These are phyloP conservation scores for Gouania willdenowi DNA, from an alignment of 2,797 vertebrate species.

Conservation along the genomic window DNA sequence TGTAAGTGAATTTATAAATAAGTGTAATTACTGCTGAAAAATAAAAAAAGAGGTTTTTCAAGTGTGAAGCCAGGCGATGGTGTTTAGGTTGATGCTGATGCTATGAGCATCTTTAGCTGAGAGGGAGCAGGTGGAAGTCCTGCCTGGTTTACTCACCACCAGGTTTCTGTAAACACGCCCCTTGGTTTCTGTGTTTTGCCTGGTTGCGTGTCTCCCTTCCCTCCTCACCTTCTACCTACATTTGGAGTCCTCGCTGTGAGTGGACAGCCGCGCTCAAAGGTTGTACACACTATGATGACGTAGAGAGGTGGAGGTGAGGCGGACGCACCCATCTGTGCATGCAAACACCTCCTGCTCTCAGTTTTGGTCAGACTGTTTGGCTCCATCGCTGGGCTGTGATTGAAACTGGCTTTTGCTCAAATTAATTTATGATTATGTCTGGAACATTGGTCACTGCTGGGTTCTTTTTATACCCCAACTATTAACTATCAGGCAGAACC, in stretches of 20 bases:
- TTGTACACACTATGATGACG: constrained; percentile 11
- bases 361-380: not conserved
- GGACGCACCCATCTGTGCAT: constrained; percentile 27
- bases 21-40: no score
- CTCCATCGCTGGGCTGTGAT: constrained; percentile 4
- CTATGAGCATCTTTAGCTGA: constrained; percentile 6
- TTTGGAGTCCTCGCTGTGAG: not conserved
- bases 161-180: constrained; percentile 10
- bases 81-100: no score
- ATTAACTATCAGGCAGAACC: no score
- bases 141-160: constrained; percentile 7
- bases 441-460: no score
- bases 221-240: not conserved
- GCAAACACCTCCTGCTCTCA: constrained; percentile 9
- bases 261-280: not conserved
- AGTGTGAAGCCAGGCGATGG: constrained; percentile 29
- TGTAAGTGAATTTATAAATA: constrained; percentile 4
- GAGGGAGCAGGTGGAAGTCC: constrained; percentile 28
- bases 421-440: no score
- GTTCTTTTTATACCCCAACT: no score
- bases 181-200: constrained; percentile 4
- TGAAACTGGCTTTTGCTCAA: no score
- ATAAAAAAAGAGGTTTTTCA: no score
- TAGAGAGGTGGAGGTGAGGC: constrained; percentile 2
- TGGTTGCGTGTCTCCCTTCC: not conserved